A percentile compares a stretch with the other conserved stretches of the same genome.
Evolutionary conservation across 2,888 invertebrate genomes (phyloP).

Genomic region (Pyrrhia umbra): DNA sequence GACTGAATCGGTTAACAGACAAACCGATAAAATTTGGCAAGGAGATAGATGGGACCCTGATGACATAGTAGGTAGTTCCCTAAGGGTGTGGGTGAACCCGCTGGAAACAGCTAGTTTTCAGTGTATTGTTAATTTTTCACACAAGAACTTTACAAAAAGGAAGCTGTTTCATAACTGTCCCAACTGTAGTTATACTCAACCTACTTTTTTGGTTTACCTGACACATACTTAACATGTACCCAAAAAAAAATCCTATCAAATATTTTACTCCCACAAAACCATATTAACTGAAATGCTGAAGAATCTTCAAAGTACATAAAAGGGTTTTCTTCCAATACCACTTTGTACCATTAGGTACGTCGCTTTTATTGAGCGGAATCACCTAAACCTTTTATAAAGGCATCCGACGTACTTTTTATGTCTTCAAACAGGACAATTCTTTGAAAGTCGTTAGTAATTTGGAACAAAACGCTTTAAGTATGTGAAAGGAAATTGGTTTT

Average conservation of each 20-base stretch:
- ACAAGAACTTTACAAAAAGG: too few relatives aligned
- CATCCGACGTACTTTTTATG: constrained; percentile 5
- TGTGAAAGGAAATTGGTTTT: constrained; percentile 22
- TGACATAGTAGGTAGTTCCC: too few relatives aligned
- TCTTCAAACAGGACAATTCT: constrained; percentile 37
- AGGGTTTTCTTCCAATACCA: constrained; percentile 31
- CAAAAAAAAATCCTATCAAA: constrained; percentile 2
- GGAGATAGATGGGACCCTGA: too few relatives aligned
- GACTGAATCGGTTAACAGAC: too few relatives aligned
- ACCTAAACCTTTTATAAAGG: constrained; percentile 17
- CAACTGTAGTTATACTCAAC: too few relatives aligned
- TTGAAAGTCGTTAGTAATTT: constrained; percentile 16
- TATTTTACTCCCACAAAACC: constrained; percentile 19
- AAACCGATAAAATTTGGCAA: too few relatives aligned
- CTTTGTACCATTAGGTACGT: constrained; percentile 45
- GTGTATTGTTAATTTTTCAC: too few relatives aligned
- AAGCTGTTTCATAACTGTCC: too few relatives aligned
- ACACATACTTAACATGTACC: not conserved
- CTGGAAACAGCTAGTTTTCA: too few relatives aligned
- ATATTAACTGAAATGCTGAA: constrained; percentile 15
- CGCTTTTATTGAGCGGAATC: constrained; percentile 7
- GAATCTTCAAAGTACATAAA: constrained; percentile 34
- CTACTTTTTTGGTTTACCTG: too few relatives aligned
- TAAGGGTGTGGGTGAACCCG: too few relatives aligned
- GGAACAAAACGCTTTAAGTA: constrained; percentile 3